Conservation (phyloP, 2,113 vertebrate genomes). For the Pteronura brasiliensis region DNA sequence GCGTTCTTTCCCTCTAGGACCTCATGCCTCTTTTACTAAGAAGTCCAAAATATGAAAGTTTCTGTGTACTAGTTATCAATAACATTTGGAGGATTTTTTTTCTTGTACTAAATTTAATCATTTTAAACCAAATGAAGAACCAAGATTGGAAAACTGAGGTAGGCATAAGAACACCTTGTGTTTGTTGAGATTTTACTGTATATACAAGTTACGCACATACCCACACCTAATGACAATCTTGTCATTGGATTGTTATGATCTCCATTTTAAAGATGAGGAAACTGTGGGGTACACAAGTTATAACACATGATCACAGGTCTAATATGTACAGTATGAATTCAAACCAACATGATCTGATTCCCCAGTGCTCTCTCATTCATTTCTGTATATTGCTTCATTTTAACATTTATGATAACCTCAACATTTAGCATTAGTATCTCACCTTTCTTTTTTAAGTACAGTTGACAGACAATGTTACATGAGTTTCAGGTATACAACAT, state of each 20-base stretch:
- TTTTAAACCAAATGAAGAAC: not conserved
- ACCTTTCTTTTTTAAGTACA: not conserved
- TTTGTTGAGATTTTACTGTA: not conserved
- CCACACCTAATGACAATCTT: not conserved
- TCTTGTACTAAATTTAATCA: not conserved
- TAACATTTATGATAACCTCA: not conserved
- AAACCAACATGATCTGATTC: not conserved
- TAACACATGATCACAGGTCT: not conserved
- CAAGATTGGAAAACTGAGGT: not conserved
- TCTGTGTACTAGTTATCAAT: not conserved
- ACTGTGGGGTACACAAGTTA: not conserved
- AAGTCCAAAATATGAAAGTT: not conserved
- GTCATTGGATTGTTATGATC: not conserved
- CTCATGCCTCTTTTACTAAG: not conserved
- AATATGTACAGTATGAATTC: not conserved
- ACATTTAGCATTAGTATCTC: not conserved
- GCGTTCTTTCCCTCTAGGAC: not conserved
- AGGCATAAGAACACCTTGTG: not conserved
- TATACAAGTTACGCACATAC: not conserved
- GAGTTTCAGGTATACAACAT: not conserved
- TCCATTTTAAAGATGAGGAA: not conserved
- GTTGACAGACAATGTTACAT: not conserved
- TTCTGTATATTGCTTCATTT: not conserved
- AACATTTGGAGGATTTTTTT: not conserved
- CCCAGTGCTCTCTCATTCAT: not conserved